phyloP scores from a whole-genome alignment of 1,140 invertebrate genomes.

The Hydropsyche tenuis region DNA sequence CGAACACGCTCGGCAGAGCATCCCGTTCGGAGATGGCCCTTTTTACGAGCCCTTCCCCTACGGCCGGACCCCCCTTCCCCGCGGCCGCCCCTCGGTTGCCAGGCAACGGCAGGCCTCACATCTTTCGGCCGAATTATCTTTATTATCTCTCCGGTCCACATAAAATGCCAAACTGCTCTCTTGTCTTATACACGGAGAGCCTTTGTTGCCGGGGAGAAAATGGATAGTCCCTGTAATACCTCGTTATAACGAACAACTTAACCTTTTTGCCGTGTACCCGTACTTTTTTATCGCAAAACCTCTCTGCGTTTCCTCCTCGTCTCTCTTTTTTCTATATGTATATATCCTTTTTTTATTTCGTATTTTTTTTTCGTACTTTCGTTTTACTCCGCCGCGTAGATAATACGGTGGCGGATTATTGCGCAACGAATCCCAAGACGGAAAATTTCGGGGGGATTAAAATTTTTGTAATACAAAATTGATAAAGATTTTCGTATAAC shows the following conservation, averaged over 20 bases:
- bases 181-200: constrained; percentile 28
- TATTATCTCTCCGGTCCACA: constrained; percentile 42
- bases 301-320: background rate
- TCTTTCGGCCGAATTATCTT: constrained; percentile 37
- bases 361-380: background rate
- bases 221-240: constrained; percentile 38
- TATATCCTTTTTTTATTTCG: background rate
- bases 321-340: background rate
- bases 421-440: no score
- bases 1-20: background rate
- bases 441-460: no score
- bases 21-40: constrained; percentile 16
- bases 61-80: constrained; percentile 6
- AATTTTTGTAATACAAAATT: no score
- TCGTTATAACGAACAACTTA: constrained; percentile 37
- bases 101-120: constrained; percentile 37
- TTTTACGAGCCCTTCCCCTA: constrained; percentile 29
- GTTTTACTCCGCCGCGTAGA: background rate
- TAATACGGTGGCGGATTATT: no score
- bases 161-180: constrained; percentile 37
- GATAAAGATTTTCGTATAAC: no score
- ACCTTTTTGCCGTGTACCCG: background rate
- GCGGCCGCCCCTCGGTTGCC: background rate
- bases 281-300: background rate
- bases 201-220: constrained; percentile 33